Base-by-base conservation (phyloP, 1,140 invertebrate genomes). In the Druon quercuslanigerum region DNA sequence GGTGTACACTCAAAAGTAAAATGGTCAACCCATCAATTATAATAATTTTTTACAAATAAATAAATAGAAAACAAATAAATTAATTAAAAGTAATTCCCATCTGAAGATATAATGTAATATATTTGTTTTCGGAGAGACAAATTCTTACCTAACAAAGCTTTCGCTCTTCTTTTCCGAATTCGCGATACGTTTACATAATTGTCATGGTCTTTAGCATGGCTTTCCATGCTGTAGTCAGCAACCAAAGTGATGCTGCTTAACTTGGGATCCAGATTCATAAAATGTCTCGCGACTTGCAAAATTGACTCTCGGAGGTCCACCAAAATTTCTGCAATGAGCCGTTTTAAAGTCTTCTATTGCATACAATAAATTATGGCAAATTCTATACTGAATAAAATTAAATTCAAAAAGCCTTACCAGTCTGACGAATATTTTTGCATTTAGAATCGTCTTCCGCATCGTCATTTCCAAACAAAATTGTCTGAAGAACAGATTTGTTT, bases 261-360 rank as follows among this genome's bases (percentile, higher is more conserved):
- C 88, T 96, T 96, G 72, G 95, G 94, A 91, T 97, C 96, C 25
- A 95, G 91, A 79, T 95, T 94, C 77, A 97, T 93, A 91, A 99
- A 99, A 92, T 99, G 97, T 60, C 96, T 92, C 54, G 96, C 96
- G 66, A 99, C 95, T 93, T 95, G 94, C 75, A 96, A 90, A 73
- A 99, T 98, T n/a, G 98, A 96, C 92, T 99, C 98, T 79, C 98
- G 93, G 14, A 99, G 92, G 92, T 99, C 98, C 0, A 99, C 98
- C 70, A 99, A 92, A 85, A 99, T 96, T 93, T 98, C 97, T 88
- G 93, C 93, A 74, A 82, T 50, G 46, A 46, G 9, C 40, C 40
- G 40, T 46, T 46, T 46, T 75, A 72, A 82, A 73, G 71, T 50
- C 72, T 70, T 60, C 16, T 7, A 72, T 51, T 33, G 56, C n/a